phyloP scores from a whole-genome alignment of 1,140 invertebrate species.

The Apis laboriosa region DNA sequence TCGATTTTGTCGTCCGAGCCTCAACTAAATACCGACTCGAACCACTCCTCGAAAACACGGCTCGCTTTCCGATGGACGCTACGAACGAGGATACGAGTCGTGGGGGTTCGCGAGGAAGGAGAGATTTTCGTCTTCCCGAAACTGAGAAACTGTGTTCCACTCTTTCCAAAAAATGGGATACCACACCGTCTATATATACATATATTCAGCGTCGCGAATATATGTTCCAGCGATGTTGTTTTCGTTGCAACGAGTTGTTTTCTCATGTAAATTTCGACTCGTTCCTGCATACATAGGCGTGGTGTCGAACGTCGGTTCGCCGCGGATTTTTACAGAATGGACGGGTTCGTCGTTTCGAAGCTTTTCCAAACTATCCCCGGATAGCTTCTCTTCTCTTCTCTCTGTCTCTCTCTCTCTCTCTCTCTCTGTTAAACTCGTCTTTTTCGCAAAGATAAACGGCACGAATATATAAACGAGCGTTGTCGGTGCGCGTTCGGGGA shows the following conservation, averaged over 20 bases:
- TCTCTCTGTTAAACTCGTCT: neutral
- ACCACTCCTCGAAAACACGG: conserved; percentile 14
- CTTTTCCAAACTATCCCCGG: conserved; percentile 26
- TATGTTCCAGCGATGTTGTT: no score
- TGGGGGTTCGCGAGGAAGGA: neutral
- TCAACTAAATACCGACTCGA: neutral
- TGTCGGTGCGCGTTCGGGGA: neutral
- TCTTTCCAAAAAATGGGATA: no score
- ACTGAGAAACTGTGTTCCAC: no score
- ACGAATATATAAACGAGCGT: conserved; percentile 32
- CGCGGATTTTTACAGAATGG: conserved; percentile 31
- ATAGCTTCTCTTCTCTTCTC: neutral
- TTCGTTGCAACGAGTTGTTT: neutral
- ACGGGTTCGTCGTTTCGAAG: neutral
- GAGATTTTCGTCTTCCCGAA: no score
- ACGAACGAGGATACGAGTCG: no score
- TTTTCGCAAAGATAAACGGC: conserved; percentile 32
- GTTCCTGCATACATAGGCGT: neutral
- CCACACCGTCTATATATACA: no score
- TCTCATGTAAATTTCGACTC: conserved; percentile 51
- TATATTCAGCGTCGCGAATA: neutral
- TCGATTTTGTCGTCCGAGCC: conserved; percentile 29
- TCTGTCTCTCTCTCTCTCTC: neutral
- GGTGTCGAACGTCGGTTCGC: neutral
- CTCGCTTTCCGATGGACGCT: neutral